Conservation (phyloP, 2,888 invertebrate species). For the Hirtodrosophila duncani region DNA sequence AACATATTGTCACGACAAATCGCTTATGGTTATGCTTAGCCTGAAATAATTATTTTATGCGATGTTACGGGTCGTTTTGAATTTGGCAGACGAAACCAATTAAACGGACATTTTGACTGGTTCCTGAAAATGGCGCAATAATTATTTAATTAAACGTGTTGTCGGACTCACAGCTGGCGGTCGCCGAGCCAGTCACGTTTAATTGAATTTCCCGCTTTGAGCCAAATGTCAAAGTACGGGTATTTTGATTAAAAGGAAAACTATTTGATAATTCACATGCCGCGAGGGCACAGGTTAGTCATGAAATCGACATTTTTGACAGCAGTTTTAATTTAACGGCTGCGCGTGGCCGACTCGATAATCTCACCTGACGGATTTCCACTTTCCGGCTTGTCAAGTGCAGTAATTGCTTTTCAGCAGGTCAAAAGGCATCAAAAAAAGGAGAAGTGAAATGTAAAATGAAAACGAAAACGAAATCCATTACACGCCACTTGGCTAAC, state of each 20-base stretch:
- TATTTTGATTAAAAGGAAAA: neutral
- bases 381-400: slow-evolving; percentile 3
- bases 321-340: neutral
- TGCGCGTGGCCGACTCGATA: neutral
- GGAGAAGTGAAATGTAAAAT: too few relatives aligned
- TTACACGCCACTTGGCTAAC: neutral
- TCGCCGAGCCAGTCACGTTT: neutral
- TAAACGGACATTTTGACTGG: neutral
- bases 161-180: neutral
- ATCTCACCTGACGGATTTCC: neutral
- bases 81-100: neutral
- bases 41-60: too few relatives aligned
- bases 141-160: neutral
- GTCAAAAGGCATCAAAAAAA: too few relatives aligned
- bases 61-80: neutral
- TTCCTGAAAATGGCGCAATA: too few relatives aligned
- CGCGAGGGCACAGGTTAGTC: too few relatives aligned
- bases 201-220: neutral
- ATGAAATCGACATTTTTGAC: slow-evolving; percentile 17
- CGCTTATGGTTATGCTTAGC: too few relatives aligned
- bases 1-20: too few relatives aligned
- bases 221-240: neutral
- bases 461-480: neutral
- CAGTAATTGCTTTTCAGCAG: slow-evolving; percentile 19
- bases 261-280: too few relatives aligned